These are phyloP conservation scores for Engraulis encrasicolus DNA, from an alignment of 2,113 vertebrate species.

Conservation along the genomic window DNA sequence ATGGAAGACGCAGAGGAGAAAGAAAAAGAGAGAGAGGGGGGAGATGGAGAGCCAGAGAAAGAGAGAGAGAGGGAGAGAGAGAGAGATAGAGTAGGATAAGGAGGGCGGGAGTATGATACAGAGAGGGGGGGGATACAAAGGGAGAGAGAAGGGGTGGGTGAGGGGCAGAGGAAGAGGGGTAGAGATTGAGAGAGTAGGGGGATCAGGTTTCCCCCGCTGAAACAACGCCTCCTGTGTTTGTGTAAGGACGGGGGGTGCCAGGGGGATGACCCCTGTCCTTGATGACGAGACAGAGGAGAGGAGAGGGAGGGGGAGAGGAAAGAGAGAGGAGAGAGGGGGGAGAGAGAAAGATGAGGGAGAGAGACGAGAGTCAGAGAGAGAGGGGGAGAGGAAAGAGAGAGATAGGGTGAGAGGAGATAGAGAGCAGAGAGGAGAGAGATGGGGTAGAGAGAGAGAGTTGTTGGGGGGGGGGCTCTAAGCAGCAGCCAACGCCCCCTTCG, in stretches of 20 bases:
- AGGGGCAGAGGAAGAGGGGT: background rate
- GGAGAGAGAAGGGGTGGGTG: background rate
- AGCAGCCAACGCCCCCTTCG: background rate
- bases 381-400: no score
- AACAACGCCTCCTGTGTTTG: constrained; percentile 17
- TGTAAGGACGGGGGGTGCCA: background rate
- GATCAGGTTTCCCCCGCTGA: background rate
- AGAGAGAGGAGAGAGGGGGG: background rate
- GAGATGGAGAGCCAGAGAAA: background rate
- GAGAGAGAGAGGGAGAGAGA: constrained; percentile 4
- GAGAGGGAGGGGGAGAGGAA: background rate
- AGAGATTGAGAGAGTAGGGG: background rate
- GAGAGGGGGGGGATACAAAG: background rate
- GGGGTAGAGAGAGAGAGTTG: no score
- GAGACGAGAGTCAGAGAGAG: background rate
- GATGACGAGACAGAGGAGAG: background rate
- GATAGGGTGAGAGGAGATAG: background rate
- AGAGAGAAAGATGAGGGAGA: no score
- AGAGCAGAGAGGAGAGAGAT: background rate
- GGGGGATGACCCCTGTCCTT: constrained; percentile 5
- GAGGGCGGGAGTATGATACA: background rate
- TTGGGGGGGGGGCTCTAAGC: background rate
- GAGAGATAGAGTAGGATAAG: background rate
- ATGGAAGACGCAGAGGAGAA: background rate
- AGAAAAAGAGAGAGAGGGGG: background rate